phyloP scores from a whole-genome alignment of 2,113 vertebrate genomes.

The Brienomyrus longianalis region DNA sequence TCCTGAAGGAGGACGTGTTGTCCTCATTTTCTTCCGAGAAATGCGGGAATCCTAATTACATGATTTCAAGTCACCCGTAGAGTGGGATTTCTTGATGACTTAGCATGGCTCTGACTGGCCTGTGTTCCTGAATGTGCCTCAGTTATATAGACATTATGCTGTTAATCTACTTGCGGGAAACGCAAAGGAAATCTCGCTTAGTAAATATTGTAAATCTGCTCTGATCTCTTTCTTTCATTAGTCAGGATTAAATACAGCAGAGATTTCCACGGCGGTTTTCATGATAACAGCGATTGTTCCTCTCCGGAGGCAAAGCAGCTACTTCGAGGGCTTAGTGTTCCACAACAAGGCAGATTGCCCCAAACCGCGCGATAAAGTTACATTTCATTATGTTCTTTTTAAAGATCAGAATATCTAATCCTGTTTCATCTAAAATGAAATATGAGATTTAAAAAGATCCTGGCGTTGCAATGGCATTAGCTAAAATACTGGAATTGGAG shows the following conservation, averaged over 20 bases:
- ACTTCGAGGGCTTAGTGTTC: neutral
- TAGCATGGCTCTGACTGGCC: neutral
- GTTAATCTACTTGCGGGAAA: conserved; percentile 19
- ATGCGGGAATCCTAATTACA: neutral
- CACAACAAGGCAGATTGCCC: neutral
- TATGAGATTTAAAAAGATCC: neutral
- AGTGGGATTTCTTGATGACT: conserved; percentile 9
- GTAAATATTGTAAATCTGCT: conserved; percentile 17
- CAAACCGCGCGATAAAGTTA: neutral
- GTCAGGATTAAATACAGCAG: conserved; percentile 10
- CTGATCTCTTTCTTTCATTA: conserved; percentile 1
- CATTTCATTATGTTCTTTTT: neutral
- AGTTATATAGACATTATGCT: neutral
- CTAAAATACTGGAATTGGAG: neutral
- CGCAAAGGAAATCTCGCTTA: neutral
- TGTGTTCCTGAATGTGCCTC: conserved; percentile 3
- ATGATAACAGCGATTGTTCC: neutral
- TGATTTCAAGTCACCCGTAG: neutral
- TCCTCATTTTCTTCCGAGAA: neutral
- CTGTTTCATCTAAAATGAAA: neutral
- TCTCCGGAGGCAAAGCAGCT: neutral
- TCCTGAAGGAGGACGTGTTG: neutral
- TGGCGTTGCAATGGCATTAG: neutral
- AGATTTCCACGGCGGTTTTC: neutral
- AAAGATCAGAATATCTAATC: conserved; percentile 3